Evolutionary conservation across 92 coral and sea anemone genomes (phyloP).

Genomic region (Phenganax stokvisi): DNA sequence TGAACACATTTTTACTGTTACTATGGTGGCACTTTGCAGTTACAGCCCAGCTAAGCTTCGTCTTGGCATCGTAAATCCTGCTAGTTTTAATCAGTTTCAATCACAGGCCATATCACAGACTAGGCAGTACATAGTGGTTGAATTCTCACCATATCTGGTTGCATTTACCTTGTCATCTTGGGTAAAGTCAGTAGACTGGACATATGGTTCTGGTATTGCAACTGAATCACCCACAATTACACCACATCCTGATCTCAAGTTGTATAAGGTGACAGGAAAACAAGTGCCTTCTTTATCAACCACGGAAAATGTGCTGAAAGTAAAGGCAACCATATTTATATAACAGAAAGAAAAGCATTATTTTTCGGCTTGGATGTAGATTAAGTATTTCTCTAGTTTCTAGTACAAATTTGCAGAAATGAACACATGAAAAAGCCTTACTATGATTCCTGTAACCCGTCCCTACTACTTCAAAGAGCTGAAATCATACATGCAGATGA

Average conservation of each 20-base stretch:
- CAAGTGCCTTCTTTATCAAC: constrained; percentile 73
- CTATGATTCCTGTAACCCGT: not conserved
- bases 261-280: constrained; percentile 81
- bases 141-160: not conserved
- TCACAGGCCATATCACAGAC: not conserved
- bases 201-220: constrained; percentile 93
- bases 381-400: not conserved
- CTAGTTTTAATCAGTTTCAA: not conserved
- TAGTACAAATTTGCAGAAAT: not conserved
- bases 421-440: not conserved
- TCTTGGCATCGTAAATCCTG: no score
- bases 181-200: constrained; percentile 74
- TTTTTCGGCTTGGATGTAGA: not conserved
- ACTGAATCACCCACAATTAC: constrained; percentile 85
- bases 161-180: constrained; percentile 61
- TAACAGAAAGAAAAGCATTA: not conserved
- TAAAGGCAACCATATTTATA: no score
- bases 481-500: not conserved
- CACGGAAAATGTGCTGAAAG: constrained; percentile 71
- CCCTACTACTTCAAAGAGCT: not conserved
- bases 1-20: no score
- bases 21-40: no score
- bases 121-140: no score
- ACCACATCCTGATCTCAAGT: constrained; percentile 74
- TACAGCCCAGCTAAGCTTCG: no score